phyloP scores from a whole-genome alignment of 2,797 vertebrate species.

The Lophotriccus pileatus region DNA sequence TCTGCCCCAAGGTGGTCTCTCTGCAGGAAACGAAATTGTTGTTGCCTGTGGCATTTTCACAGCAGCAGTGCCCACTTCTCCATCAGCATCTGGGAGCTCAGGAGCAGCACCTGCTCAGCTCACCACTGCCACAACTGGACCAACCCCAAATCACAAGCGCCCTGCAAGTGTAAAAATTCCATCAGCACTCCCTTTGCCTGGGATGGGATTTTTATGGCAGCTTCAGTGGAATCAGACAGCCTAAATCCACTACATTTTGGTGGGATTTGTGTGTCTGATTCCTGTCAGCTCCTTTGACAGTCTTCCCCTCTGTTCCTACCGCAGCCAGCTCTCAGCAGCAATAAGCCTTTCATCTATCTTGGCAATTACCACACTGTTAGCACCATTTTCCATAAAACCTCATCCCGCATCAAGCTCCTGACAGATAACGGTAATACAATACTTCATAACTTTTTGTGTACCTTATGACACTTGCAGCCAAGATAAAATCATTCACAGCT shows the following conservation, averaged over 20 bases:
- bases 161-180: neutral
- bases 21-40: neutral
- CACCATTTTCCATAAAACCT: neutral
- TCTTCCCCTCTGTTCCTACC: neutral
- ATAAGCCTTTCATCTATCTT: neutral
- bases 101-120: no score
- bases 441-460: neutral
- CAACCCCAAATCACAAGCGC: neutral
- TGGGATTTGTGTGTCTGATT: neutral
- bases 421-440: neutral
- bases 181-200: neutral
- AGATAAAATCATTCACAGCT: neutral
- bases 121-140: neutral
- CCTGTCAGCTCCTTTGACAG: neutral
- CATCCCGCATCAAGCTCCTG: neutral
- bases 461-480: neutral
- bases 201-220: neutral
- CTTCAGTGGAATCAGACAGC: neutral
- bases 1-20: neutral
- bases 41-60: neutral
- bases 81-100: accelerated
- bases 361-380: neutral
- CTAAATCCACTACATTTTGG: neutral
- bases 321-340: neutral
- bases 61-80: neutral